Evolutionary conservation across 2,888 invertebrate species (phyloP).

Genomic region (Cheiracanthium punctorium): DNA sequence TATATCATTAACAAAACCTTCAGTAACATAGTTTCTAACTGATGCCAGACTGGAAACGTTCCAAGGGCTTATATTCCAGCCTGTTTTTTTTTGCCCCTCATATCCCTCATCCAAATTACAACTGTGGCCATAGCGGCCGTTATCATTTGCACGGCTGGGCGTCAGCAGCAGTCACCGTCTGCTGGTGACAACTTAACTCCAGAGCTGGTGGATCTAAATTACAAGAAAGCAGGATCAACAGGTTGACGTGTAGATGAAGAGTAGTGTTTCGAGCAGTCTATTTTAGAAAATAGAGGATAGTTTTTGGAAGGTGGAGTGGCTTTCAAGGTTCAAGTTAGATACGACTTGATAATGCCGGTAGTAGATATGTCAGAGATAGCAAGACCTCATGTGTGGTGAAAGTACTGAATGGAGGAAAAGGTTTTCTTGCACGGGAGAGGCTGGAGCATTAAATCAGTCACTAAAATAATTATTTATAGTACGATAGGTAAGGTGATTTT

Average conservation of each 20-base stretch:
- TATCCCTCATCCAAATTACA: not conserved
- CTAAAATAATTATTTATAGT: no score
- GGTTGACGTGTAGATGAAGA: not conserved
- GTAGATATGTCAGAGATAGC: slow-evolving; percentile 2
- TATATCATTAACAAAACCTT: not conserved
- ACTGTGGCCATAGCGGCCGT: not conserved
- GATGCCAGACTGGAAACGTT: not conserved
- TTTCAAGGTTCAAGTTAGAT: not conserved
- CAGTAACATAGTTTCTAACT: not conserved
- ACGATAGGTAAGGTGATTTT: no score
- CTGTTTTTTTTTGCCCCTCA: not conserved
- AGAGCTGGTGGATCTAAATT: not conserved
- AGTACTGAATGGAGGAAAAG: not conserved
- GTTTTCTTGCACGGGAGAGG: no score
- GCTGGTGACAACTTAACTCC: slow-evolving; percentile 4
- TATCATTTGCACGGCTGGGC: slow-evolving; percentile 1
- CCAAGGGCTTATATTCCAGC: not conserved
- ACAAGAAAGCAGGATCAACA: not conserved
- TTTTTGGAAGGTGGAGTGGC: not conserved
- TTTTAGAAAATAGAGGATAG: not conserved
- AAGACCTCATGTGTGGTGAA: not conserved
- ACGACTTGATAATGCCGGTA: not conserved
- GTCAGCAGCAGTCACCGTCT: not conserved
- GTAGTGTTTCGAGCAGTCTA: not conserved
- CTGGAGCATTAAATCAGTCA: no score